Evolutionary conservation across 2,888 invertebrate species (phyloP).

Genomic region (Clivina fossor): DNA sequence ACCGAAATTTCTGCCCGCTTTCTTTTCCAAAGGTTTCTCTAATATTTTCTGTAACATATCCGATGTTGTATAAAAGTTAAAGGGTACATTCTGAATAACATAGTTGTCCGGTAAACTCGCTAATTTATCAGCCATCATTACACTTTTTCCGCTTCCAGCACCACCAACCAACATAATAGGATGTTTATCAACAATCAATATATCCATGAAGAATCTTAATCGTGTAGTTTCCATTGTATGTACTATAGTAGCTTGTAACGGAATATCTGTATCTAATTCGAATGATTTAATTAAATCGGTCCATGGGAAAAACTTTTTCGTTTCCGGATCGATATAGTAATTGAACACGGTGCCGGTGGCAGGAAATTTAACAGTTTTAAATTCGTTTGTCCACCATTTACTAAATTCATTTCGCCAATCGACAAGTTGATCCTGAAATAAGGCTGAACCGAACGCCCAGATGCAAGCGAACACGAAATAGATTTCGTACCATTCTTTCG

Average conservation of each 20-base stretch:
- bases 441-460: conserved; percentile 92
- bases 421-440: conserved; percentile 87
- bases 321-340: conserved; percentile 84
- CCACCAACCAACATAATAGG: conserved; percentile 91
- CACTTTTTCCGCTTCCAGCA: conserved; percentile 90
- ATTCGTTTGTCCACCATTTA: conserved; percentile 93
- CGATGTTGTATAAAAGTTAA: conserved; percentile 94
- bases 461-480: conserved; percentile 89
- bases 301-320: conserved; percentile 87
- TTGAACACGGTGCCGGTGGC: conserved; percentile 80
- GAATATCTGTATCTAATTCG: conserved; percentile 83
- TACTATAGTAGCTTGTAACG: conserved; percentile 75
- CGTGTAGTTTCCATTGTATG: conserved; percentile 89
- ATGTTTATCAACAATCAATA: conserved; percentile 73
- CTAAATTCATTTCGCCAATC: conserved; percentile 94
- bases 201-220: conserved; percentile 77
- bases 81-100: conserved; percentile 84
- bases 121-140: conserved; percentile 85
- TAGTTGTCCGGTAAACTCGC: conserved; percentile 72
- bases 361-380: conserved; percentile 89
- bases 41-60: conserved; percentile 86
- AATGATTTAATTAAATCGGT: conserved; percentile 76
- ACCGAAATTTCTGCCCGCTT: conserved; percentile 90
- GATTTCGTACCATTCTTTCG: conserved; percentile 91
- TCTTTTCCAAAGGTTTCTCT: conserved; percentile 92